Conservation (phyloP, 2,888 invertebrate species). For the Campaea margaritaria region DNA sequence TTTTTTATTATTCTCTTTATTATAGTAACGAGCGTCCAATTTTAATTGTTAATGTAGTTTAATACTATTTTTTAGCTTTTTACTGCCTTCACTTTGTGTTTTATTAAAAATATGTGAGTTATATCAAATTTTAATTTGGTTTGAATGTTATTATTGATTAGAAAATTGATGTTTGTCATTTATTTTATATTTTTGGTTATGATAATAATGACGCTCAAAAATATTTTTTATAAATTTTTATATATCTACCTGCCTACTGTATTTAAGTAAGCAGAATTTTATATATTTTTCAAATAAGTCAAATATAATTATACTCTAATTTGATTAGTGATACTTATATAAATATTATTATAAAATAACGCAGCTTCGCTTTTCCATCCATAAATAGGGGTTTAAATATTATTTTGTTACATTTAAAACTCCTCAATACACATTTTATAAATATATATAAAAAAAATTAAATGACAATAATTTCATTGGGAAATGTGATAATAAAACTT, state of each 20-base stretch:
- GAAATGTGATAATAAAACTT: slow-evolving; percentile 42
- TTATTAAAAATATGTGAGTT: slow-evolving; percentile 18
- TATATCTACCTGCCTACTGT: slow-evolving; percentile 11
- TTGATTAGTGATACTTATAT: slow-evolving; percentile 3
- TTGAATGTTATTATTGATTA: background rate
- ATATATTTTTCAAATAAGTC: background rate
- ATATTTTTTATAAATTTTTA: slow-evolving; percentile 2
- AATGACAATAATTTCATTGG: slow-evolving; percentile 36
- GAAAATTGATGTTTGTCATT: background rate
- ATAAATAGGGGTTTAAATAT: slow-evolving; percentile 4
- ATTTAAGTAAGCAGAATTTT: slow-evolving; percentile 12
- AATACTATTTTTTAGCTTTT: slow-evolving; percentile 37
- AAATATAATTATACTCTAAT: slow-evolving; percentile 3
- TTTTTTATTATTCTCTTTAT: background rate
- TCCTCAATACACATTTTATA: slow-evolving; percentile 1
- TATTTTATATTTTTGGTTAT: slow-evolving; percentile 9
- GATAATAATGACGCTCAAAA: slow-evolving; percentile 9
- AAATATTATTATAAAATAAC: background rate
- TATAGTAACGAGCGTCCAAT: slow-evolving; percentile 24
- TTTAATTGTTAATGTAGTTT: slow-evolving; percentile 32
- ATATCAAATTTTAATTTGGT: slow-evolving; percentile 8
- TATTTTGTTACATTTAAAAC: slow-evolving; percentile 6
- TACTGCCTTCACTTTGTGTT: slow-evolving; percentile 34
- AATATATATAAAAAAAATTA: background rate
- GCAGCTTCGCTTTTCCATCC: slow-evolving; percentile 11